These are phyloP conservation scores for Coccyzus lansbergi DNA, from an alignment of 2,797 vertebrate genomes.

Conservation along the genomic window DNA sequence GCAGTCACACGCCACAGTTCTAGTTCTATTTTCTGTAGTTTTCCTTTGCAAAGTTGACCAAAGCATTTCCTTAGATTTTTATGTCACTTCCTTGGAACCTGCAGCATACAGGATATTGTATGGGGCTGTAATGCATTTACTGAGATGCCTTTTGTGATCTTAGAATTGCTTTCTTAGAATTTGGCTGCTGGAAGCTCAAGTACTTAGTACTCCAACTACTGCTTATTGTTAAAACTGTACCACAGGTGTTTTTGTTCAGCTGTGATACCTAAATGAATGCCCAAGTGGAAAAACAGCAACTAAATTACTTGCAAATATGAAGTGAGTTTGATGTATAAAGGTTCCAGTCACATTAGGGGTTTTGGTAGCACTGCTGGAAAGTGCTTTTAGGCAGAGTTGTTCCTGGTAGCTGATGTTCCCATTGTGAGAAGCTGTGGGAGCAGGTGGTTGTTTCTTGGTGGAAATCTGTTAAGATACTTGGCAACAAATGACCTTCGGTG, in stretches of 20 bases:
- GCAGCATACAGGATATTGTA: background rate
- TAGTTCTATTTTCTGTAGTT: background rate
- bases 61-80: background rate
- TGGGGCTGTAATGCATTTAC: background rate
- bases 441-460: conserved; percentile 27
- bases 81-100: background rate
- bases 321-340: background rate
- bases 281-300: background rate
- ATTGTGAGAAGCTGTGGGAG: conserved; percentile 13
- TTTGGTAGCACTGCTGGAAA: background rate
- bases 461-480: conserved; percentile 6
- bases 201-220: accelerated
- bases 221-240: background rate
- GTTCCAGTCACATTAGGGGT: background rate
- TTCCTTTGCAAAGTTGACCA: background rate
- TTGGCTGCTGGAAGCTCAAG: background rate
- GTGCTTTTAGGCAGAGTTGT: background rate
- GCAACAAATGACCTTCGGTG: background rate
- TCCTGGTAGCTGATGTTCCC: background rate
- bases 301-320: background rate
- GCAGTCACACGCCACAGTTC: accelerated
- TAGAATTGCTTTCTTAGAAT: background rate
- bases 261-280: background rate
- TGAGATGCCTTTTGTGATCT: background rate
- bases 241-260: background rate